Evolutionary conservation across 2,797 vertebrate species (phyloP), one percentile per base, ranked within the genome.

Genomic region (Spea hammondii): DNA sequence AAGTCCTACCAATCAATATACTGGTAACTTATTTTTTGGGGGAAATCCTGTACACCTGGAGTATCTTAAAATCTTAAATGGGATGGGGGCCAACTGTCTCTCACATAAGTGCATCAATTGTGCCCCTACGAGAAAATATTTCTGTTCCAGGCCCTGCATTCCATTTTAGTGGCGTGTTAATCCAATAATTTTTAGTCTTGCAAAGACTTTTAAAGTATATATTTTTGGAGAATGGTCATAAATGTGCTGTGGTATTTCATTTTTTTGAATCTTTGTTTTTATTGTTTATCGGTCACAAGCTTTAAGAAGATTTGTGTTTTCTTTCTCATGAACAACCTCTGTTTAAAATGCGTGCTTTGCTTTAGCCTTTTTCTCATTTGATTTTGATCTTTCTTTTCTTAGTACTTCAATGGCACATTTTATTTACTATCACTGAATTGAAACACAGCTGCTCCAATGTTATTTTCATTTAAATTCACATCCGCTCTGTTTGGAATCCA

Each of bases 371-470:
- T 17, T 10, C n/a, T 44, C 47, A 62, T 64, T 62, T 73, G 72
- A 51, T 74, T 65, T 74, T 74, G 9, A 65, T 44, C 32, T 74
- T 59, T 51, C 48, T 65, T 65, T 59, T 9, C 17, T 17, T 53
- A 12, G 60, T 64, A 12, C 11, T 11, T 65, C 72, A 53, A 12
- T 53, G 44, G 49, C 59, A 74, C 59, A 74, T 74, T 73, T 45
- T 44, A 51, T 64, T 32, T 74, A 11, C 47, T 74, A 8, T 48
- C 44, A 46, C 6, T 32, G 14, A 74, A 74, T 53, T 65, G 17
- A 65, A 74, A 65, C 48, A 13, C 59, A 74, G 59, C 72, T 50
- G 72, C 47, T 74, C n/a, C 48, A 44, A 5, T 65, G 49, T 62
- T 32, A 13, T 50, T 74, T 74, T 65, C 17, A 65, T 54, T 65